Evolutionary conservation across 2,888 invertebrate genomes (phyloP).

Genomic region (Atethmia centrago): DNA sequence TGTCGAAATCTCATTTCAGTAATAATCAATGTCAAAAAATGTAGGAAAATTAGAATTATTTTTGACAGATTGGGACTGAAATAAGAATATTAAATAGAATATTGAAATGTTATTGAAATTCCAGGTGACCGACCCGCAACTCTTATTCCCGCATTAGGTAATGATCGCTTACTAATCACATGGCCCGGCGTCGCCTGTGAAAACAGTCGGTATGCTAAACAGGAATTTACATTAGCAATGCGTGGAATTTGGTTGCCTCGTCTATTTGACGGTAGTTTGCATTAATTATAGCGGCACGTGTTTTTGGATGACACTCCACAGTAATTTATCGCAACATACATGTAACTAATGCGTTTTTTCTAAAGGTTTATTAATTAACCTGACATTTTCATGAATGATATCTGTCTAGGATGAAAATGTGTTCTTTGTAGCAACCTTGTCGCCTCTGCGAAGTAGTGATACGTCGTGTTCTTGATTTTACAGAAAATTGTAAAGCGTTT

Average conservation of each 20-base stretch:
- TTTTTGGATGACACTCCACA: constrained; percentile 34
- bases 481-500: too few species aligned
- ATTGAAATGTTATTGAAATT: neutral
- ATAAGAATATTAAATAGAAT: too few species aligned
- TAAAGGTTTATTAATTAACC: neutral
- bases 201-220: constrained; percentile 61
- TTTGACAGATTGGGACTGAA: too few species aligned
- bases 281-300: constrained; percentile 52
- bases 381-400: neutral
- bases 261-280: constrained; percentile 52
- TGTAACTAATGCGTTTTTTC: neutral
- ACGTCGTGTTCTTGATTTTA: too few species aligned
- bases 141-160: constrained; percentile 26
- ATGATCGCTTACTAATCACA: constrained; percentile 55
- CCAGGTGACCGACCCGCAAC: neutral
- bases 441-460: too few species aligned
- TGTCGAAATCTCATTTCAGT: too few species aligned
- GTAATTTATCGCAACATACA: neutral
- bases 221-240: constrained; percentile 51
- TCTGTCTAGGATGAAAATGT: too few species aligned
- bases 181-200: constrained; percentile 52
- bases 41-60: too few species aligned
- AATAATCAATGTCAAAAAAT: neutral
- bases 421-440: too few species aligned
- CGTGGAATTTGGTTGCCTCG: constrained; percentile 38